Conservation (phyloP, 2,888 invertebrate species). For the Bembecia ichneumoniformis region DNA sequence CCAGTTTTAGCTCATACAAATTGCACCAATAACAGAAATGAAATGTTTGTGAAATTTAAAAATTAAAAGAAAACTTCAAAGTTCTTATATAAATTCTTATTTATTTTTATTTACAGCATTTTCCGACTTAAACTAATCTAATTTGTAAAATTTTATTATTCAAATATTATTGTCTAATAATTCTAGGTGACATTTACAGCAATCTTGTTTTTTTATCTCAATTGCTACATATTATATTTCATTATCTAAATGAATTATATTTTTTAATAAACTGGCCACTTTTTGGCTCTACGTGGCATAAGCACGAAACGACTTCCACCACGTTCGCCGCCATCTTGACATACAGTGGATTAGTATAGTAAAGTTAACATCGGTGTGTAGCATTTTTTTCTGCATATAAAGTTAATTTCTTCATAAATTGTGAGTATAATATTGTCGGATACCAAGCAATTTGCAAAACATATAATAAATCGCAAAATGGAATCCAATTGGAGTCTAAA, state of each 20-base stretch:
- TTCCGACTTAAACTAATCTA: neutral
- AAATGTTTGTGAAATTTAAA: too few species aligned
- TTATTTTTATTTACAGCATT: neutral
- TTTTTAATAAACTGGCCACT: conserved; percentile 49
- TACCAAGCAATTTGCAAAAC: too few species aligned
- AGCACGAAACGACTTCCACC: conserved; percentile 78
- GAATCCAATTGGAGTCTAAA: too few species aligned
- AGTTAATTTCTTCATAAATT: conserved; percentile 68
- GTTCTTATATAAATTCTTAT: neutral
- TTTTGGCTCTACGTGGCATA: conserved; percentile 83
- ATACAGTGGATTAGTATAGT: conserved; percentile 79
- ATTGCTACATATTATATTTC: too few species aligned
- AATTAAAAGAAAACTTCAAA: too few species aligned
- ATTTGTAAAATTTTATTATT: neutral
- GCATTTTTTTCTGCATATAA: conserved; percentile 75
- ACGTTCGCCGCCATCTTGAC: conserved; percentile 88
- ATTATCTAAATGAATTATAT: neutral
- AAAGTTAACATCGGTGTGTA: conserved; percentile 79
- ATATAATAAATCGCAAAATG: too few species aligned
- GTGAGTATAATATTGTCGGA: conserved; percentile 43
- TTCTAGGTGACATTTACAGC: neutral
- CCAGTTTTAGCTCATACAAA: too few species aligned
- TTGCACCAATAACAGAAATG: too few species aligned
- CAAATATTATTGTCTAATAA: neutral
- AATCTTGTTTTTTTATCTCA: too few species aligned